Conservation (phyloP, 2,113 vertebrate species). For the Sitta europaea region DNA sequence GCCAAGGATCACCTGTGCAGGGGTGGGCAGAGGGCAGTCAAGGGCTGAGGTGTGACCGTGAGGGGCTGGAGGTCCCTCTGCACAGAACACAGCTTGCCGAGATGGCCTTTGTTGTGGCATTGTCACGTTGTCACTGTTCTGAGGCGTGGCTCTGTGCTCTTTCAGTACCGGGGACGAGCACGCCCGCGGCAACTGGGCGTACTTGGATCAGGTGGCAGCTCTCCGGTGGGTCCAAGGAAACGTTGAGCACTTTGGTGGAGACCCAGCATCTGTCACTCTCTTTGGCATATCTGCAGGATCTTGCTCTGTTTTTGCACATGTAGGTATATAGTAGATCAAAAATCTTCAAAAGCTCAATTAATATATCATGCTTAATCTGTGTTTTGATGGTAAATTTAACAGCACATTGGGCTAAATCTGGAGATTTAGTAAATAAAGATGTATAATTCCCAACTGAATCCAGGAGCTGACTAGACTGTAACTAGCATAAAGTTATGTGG, state of each 20-base stretch:
- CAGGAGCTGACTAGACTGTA: not conserved
- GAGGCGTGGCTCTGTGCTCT: not conserved
- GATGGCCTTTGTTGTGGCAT: not conserved
- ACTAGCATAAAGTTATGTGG: not conserved
- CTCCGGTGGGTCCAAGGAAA: slow-evolving; percentile 85
- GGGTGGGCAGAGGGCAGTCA: not conserved
- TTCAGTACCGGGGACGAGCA: slow-evolving; percentile 83
- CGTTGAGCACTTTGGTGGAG: slow-evolving; percentile 84
- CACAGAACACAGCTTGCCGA: not conserved
- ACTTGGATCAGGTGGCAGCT: slow-evolving; percentile 84
- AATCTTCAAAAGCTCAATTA: not conserved
- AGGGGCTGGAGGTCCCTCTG: not conserved
- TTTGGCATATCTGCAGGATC: slow-evolving; percentile 88
- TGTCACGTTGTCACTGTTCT: not conserved
- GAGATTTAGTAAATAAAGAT: not conserved
- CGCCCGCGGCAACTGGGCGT: slow-evolving; percentile 79
- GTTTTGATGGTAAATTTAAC: not conserved
- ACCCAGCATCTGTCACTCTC: slow-evolving; percentile 83
- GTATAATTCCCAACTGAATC: not conserved
- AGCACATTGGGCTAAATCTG: not conserved
- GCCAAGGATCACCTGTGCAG: not conserved
- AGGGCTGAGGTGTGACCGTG: not conserved
- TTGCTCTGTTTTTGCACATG: slow-evolving; percentile 78
- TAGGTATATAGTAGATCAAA: slow-evolving; percentile 40
- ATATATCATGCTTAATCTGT: not conserved